A percentile compares a stretch with the other conserved stretches of the same genome.
phyloP scores from a whole-genome alignment of 2,888 invertebrate species.

The Seira musarum region DNA sequence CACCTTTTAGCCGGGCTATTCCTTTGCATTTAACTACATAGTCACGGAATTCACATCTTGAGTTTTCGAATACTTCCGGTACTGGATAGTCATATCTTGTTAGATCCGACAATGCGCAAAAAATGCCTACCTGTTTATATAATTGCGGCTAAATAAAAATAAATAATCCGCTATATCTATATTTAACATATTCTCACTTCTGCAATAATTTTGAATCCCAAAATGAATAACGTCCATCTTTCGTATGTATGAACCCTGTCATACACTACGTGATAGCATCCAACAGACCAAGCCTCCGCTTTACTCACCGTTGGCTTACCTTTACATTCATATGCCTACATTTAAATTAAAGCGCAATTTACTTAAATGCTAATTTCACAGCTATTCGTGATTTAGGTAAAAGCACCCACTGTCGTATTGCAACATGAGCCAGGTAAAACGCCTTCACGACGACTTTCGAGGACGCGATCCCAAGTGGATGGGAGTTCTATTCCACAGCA shows the following conservation, averaged over 20 bases:
- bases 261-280: conserved; percentile 14
- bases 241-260: conserved; percentile 32
- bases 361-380: neutral
- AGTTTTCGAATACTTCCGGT: conserved; percentile 33
- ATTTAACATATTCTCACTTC: conserved; percentile 32
- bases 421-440: conserved; percentile 48
- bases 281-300: conserved; percentile 10
- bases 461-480: conserved; percentile 34
- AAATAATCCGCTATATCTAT: neutral
- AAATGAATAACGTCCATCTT: conserved; percentile 31
- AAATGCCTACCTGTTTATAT: conserved; percentile 49
- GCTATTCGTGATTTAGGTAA: neutral
- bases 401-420: conserved; percentile 41
- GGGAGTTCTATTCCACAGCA: conserved; percentile 49
- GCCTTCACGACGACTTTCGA: neutral
- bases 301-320: neutral
- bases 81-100: conserved; percentile 55
- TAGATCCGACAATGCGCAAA: conserved; percentile 49
- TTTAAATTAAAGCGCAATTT: neutral
- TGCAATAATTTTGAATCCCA: conserved; percentile 42
- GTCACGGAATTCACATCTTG: conserved; percentile 34
- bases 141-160: neutral
- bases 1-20: conserved; percentile 26
- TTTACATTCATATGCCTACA: conserved; percentile 26
- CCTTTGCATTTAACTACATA: conserved; percentile 48